Evolutionary conservation across 2,888 invertebrate species (phyloP).

Genomic region (Cheiracanthium punctorium): DNA sequence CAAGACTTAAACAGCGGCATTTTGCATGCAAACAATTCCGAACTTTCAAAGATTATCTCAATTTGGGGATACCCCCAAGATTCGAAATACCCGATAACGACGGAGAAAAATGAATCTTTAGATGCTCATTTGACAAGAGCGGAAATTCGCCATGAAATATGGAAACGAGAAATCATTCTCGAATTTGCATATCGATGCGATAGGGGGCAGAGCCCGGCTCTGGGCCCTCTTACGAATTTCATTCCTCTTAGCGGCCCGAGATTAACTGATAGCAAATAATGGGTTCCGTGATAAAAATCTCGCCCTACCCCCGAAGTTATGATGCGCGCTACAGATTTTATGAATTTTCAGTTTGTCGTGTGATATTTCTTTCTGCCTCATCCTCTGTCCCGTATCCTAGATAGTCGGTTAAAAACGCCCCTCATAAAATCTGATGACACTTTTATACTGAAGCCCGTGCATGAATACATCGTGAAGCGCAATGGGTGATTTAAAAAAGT

Average conservation of each 20-base stretch:
- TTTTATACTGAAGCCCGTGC: constrained; percentile 51
- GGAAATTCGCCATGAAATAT: constrained; percentile 67
- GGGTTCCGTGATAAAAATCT: constrained; percentile 52
- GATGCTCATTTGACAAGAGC: constrained; percentile 68
- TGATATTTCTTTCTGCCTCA: constrained; percentile 14
- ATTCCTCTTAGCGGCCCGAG: constrained; percentile 62
- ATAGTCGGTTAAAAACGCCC: constrained; percentile 46
- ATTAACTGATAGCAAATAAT: constrained; percentile 67
- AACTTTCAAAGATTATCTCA: no score
- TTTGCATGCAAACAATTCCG: no score
- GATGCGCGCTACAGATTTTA: constrained; percentile 50
- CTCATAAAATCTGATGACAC: constrained; percentile 69
- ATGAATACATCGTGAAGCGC: constrained; percentile 41
- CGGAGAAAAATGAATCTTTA: constrained; percentile 60
- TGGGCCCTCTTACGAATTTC: constrained; percentile 14
- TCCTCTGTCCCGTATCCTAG: constrained; percentile 8
- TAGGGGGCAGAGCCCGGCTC: constrained; percentile 24
- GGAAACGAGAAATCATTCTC: constrained; percentile 66
- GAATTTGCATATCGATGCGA: constrained; percentile 65
- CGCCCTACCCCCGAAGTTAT: constrained; percentile 37
- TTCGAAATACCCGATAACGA: background rate
- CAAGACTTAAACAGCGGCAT: no score
- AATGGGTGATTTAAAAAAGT: no score
- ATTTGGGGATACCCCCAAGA: constrained; percentile 29
- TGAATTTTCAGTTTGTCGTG: constrained; percentile 48